Evolutionary conservation across 2,113 vertebrate genomes (phyloP).

Genomic region (Pantherophis guttatus): DNA sequence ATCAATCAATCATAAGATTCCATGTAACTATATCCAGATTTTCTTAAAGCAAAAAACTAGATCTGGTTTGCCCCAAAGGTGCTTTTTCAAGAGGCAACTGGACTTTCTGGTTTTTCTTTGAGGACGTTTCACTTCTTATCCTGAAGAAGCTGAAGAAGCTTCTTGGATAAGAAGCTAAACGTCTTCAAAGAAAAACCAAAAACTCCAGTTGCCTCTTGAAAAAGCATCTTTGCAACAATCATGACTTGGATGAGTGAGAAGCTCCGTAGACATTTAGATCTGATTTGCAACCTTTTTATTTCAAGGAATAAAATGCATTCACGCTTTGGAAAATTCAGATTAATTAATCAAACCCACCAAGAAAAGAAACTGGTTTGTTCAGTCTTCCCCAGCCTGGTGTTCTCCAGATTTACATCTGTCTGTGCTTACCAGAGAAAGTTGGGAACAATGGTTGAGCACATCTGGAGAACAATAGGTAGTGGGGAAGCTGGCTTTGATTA

Average conservation of each 20-base stretch:
- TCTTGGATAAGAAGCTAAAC: too few species aligned
- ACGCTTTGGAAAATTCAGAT: slow-evolving; percentile 29
- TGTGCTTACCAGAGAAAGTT: neutral
- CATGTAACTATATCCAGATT: neutral
- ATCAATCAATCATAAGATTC: neutral
- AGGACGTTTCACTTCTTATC: too few species aligned
- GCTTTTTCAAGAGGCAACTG: too few species aligned
- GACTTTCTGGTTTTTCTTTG: too few species aligned
- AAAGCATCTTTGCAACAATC: too few species aligned
- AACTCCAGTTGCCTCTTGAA: too few species aligned
- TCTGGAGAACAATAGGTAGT: neutral
- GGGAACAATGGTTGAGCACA: neutral
- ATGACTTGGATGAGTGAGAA: too few species aligned
- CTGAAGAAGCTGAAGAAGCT: too few species aligned
- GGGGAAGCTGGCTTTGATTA: neutral
- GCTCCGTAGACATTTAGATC: neutral
- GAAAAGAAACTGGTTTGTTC: slow-evolving; percentile 39
- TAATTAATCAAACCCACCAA: slow-evolving; percentile 38
- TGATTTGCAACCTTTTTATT: slow-evolving; percentile 1
- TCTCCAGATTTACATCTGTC: neutral
- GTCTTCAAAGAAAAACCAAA: too few species aligned
- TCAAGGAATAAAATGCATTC: slow-evolving; percentile 17
- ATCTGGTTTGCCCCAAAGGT: neutral
- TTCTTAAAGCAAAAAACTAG: neutral
- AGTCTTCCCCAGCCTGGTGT: neutral